phyloP scores from a whole-genome alignment of 1,140 invertebrate genomes.

The Plodia interpunctella region DNA sequence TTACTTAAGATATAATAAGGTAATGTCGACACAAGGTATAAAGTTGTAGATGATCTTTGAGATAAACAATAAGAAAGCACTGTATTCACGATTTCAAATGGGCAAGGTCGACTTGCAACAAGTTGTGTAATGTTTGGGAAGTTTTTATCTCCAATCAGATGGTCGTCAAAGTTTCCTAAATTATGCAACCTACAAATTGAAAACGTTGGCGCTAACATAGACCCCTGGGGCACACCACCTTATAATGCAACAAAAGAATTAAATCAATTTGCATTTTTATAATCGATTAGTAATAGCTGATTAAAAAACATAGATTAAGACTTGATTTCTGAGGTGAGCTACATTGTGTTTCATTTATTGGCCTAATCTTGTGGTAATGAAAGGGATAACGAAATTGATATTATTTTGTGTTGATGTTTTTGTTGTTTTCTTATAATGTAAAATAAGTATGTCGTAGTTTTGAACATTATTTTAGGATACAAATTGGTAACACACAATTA shows the following conservation, averaged over 20 bases:
- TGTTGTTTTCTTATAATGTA: too few relatives aligned
- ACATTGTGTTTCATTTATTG: too few relatives aligned
- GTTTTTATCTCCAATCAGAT: constrained; percentile 47
- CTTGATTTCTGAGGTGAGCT: neutral
- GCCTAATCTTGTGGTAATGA: too few relatives aligned
- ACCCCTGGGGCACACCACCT: constrained; percentile 45
- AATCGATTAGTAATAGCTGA: constrained; percentile 4
- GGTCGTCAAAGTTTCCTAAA: constrained; percentile 51
- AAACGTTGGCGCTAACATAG: constrained; percentile 45
- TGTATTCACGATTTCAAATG: constrained; percentile 30
- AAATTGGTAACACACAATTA: too few relatives aligned
- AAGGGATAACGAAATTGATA: too few relatives aligned
- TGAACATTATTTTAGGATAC: too few relatives aligned
- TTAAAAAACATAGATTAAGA: neutral
- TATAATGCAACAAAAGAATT: constrained; percentile 39
- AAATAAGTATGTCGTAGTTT: too few relatives aligned
- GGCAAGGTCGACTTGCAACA: constrained; percentile 30
- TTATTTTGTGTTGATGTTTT: too few relatives aligned
- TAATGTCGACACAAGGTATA: constrained; percentile 10
- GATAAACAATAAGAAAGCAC: constrained; percentile 29
- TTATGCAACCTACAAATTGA: constrained; percentile 67
- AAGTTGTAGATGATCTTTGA: constrained; percentile 8
- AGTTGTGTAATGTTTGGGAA: constrained; percentile 38
- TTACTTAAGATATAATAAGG: too few relatives aligned
- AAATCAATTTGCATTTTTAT: neutral